These are phyloP conservation scores for Fulica atra DNA, from an alignment of 2,113 vertebrate genomes.

Conservation along the genomic window DNA sequence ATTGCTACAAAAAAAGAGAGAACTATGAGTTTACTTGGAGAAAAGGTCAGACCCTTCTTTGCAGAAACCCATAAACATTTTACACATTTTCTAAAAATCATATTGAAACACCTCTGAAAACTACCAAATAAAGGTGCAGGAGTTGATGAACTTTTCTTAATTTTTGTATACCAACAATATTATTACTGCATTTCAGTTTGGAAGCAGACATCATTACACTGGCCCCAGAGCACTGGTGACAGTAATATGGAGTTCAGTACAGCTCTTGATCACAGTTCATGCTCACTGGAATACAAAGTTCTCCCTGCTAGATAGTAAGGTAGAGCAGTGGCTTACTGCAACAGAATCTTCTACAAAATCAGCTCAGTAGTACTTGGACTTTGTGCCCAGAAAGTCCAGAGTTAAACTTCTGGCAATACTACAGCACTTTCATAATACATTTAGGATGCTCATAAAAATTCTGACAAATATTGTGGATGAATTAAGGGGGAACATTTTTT, in stretches of 20 bases:
- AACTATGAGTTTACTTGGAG: not conserved
- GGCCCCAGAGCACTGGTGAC: not conserved
- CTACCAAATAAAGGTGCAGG: not conserved
- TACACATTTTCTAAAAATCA: not conserved
- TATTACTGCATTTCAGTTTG: not conserved
- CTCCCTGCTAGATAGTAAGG: not conserved
- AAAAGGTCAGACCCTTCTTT: not conserved
- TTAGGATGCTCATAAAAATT: not conserved
- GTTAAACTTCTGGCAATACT: not conserved
- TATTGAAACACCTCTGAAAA: not conserved
- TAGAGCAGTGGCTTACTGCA: not conserved
- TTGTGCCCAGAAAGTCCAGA: not conserved
- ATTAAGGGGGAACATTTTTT: not conserved
- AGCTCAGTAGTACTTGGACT: not conserved
- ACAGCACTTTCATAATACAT: not conserved
- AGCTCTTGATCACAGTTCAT: not conserved
- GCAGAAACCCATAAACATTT: not conserved
- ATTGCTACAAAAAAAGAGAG: not conserved
- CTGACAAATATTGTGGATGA: not conserved
- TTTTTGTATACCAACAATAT: not conserved
- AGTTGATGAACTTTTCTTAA: not conserved
- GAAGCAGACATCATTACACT: not conserved
- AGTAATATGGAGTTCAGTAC: fast-evolving
- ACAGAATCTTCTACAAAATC: not conserved
- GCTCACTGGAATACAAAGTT: not conserved